Base-by-base conservation (phyloP, 2,797 vertebrate species). In the Paedocypris micromegethes region DNA sequence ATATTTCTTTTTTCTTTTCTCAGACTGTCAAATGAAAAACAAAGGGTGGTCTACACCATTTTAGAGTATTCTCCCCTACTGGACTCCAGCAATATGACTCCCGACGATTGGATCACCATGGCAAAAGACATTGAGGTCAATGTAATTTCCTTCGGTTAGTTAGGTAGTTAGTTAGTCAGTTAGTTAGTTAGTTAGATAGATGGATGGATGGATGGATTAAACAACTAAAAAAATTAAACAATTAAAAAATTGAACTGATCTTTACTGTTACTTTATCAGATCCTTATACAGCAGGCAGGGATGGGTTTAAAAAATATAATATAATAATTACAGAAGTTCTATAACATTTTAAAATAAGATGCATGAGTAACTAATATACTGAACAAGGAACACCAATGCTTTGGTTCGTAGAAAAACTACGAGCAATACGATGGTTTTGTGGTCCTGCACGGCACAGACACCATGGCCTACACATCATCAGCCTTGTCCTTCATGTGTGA, bases 31-130 rank as follows among this genome's bases (percentile, higher is more conserved):
- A 89, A 90, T 76, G 79, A 88, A 38, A 89, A 88, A 38, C 94
- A 91, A 83, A 91, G 95, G 84, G 89, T 98, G 47, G 65, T 96
- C 74, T 98, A 94, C 82, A 92, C 88, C 0, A 75, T 98, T 60
- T 57, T 92, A 45, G 95, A 98, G 79, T 94, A 96, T 75, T 84
- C 72, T 0, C 93, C 93, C 0, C 81, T 98, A 64, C 91, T 97
- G 59, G 96, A 98, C 83, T 98, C 97, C 68, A 94, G 93, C 58
- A 96, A 99, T 82, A 98, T 99, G 94, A 96, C 92, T 0, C 90
- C 94, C 9, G 81, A 93, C 0, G 93, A 98, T 77, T 99, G 97
- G 96, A 91, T 87, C 40, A 86, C 43, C 73, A 90, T 98, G 46
- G 96, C 91, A 73, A 92, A 83, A 68, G 93, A 90, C 78, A 93